Base-by-base conservation (phyloP, 1,140 invertebrate species). In the Dysdera silvatica region DNA sequence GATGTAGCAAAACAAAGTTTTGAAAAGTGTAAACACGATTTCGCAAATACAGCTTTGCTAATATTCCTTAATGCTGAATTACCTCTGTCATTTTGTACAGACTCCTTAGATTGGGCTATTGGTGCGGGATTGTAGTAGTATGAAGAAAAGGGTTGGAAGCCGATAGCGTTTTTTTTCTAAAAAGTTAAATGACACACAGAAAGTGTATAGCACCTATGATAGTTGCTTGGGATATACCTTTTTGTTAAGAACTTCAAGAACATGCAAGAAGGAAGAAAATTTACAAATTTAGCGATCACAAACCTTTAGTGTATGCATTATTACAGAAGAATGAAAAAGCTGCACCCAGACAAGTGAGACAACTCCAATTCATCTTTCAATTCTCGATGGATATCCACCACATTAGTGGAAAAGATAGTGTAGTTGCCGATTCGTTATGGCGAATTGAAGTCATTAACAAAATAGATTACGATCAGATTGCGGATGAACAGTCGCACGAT, bases 11-110 rank as follows among this genome's bases (percentile, higher is more conserved):
- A 69, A 7, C 2, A 51, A 59, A 73, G 76, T 0, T 79, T 79
- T 63, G 57, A 70, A 4, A 26, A 69, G 6, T 74, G 72, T 61
- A 80, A 80, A 65, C 18, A 67, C n/a, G 66, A 41, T 12, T 49
- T 78, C 12, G 67, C 68, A 3, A 29, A 24, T 6, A 16, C 53
- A 6, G 32, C 57, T 28, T 10, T 47, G 12, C 24, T 70, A n/a
- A n/a, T n/a, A n/a, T n/a, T n/a, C n/a, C n/a, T n/a, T n/a, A n/a
- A n/a, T n/a, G n/a, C n/a, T n/a, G 28, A 33, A 10, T 43, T 62
- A 5, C 20, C 26, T 16, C 16, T 67, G 4, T 24, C 45, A 37
- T 10, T 69, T 14, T 26, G 31, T n/a, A 48, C 56, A 3, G 67
- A 69, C 40, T 66, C 66, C 14, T 41, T 16, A 14, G 48, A 37